These are phyloP conservation scores for Nomada fucata DNA, from an alignment of 2,888 invertebrate species.

Conservation along the genomic window DNA sequence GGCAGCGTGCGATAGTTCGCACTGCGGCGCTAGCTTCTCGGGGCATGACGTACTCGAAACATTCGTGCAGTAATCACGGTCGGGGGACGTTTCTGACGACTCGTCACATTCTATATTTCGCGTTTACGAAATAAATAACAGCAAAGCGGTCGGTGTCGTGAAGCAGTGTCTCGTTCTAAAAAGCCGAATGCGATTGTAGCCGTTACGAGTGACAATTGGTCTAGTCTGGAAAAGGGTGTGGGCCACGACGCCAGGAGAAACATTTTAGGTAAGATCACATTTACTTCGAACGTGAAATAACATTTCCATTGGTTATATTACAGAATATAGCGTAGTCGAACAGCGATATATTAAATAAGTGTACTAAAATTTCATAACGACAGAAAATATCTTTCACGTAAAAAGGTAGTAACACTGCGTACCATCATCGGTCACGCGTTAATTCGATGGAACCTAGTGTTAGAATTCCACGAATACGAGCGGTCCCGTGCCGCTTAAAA, in stretches of 20 bases:
- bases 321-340: too few relatives aligned
- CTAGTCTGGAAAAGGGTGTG: conserved; percentile 74
- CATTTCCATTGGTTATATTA: conserved; percentile 23
- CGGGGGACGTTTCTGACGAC: conserved; percentile 74
- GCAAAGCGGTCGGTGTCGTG: conserved; percentile 42
- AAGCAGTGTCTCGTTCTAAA: conserved; percentile 44
- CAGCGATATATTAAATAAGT: too few relatives aligned
- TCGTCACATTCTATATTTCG: conserved; percentile 67
- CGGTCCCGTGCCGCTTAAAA: conserved; percentile 23
- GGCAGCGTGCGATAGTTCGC: conserved; percentile 38
- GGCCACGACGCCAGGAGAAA: conserved; percentile 76
- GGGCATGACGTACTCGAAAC: conserved; percentile 75
- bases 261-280: conserved; percentile 73
- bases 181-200: conserved; percentile 43
- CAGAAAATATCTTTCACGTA: background rate
- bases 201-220: conserved; percentile 72
- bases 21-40: conserved; percentile 72
- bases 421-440: conserved; percentile 34
- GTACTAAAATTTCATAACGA: too few relatives aligned
- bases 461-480: conserved; percentile 44
- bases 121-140: conserved; percentile 59
- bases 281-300: conserved; percentile 31
- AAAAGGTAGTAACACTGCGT: conserved; percentile 7
- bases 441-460: conserved; percentile 51
- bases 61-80: conserved; percentile 78